A percentile compares a stretch with the other conserved stretches of the same genome.
Evolutionary conservation across 2,113 vertebrate species (phyloP).

Genomic region (Erinaceus europaeus): DNA sequence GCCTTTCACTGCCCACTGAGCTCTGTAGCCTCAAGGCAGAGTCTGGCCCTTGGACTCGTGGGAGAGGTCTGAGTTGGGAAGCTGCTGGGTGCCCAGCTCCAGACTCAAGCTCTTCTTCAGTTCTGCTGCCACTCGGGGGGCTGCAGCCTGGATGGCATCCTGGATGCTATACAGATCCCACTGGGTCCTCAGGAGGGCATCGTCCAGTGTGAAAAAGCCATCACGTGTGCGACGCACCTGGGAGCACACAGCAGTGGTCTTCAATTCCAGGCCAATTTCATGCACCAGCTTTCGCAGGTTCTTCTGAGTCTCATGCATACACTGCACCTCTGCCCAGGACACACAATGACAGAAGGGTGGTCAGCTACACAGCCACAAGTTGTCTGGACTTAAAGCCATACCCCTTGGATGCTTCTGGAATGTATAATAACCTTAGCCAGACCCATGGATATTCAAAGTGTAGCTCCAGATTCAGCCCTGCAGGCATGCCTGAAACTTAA

Average conservation of each 20-base stretch:
- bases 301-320: conserved; percentile 93
- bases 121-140: conserved; percentile 69
- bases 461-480: too few species aligned
- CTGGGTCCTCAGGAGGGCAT: conserved; percentile 85
- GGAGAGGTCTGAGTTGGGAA: background rate
- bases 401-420: too few species aligned
- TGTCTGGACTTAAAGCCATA: background rate
- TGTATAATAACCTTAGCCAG: too few species aligned
- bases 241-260: conserved; percentile 87
- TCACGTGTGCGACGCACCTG: conserved; percentile 89
- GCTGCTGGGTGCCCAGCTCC: background rate
- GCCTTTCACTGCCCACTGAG: too few species aligned
- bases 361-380: background rate
- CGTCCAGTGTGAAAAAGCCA: conserved; percentile 86
- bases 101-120: conserved; percentile 63
- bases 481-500: too few species aligned
- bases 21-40: background rate
- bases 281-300: conserved; percentile 92
- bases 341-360: background rate
- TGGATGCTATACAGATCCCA: conserved; percentile 86
- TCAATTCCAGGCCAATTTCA: conserved; percentile 93
- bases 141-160: conserved; percentile 75
- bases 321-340: conserved; percentile 88
- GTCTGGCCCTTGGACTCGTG: accelerated
- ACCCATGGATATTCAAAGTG: too few species aligned